Base-by-base conservation (phyloP, 2,888 invertebrate species). In the Mycalesis mineus region DNA sequence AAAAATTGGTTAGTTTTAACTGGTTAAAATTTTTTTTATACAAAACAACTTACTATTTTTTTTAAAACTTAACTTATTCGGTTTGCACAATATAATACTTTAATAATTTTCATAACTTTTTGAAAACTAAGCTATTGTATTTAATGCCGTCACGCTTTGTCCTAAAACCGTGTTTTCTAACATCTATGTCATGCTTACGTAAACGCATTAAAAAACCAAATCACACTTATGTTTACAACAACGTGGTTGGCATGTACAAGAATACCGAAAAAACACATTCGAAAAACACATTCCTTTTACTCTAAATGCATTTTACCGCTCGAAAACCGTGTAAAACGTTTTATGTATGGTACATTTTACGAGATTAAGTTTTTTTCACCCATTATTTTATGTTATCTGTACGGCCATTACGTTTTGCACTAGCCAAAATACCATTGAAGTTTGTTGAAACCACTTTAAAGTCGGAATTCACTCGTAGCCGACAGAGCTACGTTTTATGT, bases 341-440 rank as follows among this genome's bases (percentile, higher is more conserved):
- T 48, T 50, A 49, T 50, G 42, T 60, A 57, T 55, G 54, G 41
- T 53, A 29, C 41, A 53, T 36, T 60, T 58, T 50, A 57, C 60
- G 51, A 51, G 54, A 45, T 57, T 33, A 48, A 39, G 42, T 40
- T 58, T 61, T 33, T 61, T 58, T 61, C 36, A 22, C 39, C 42
- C 41, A 59, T 56, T 45, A 55, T 57, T 22, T 59, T 57, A 41
- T 59, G 59, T 57, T 57, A 57, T 59, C 51, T 55, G 53, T 50
- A 51, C 50, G 14, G 44, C 56, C 56, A 59, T 59, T 56, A 56
- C 50, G 57, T 53, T 54, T 57, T 51, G 54, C 45, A 62, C 47
- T 42, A 49, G 48, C 48, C 56, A 50, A 62, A 62, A 55, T 17
- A 42, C 36, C 42, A 39, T 47, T 42, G 48, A 52, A 57, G 40